Evolutionary conservation across 2,797 vertebrate genomes (phyloP), one percentile per base, ranked within the genome.

Genomic region (Furcifer pardalis): DNA sequence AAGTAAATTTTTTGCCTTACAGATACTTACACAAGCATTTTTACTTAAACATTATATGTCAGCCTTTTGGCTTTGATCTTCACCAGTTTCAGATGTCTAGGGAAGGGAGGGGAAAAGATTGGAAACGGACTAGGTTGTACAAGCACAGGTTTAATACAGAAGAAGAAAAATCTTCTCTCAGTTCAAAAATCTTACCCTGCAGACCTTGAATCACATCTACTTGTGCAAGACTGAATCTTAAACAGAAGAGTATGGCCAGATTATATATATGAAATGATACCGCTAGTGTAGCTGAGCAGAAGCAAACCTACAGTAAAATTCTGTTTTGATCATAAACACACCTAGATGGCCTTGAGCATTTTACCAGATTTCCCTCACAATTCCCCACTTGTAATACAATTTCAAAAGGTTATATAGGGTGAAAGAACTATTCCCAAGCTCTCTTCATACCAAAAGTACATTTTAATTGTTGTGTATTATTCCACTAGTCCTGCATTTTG

Each of bases 21-120:
- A 95, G 94, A 94, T 95, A 95, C 95, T 95, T 95, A 92, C 1
- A 88, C 80, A 91, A 91, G 90, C 91, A 72, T 91, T 92, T 95
- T 94, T 93, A 91, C 94, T 95, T 94, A 91, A 93, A 90, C 91
- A 92, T 94, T 85, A 87, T 92, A 94, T 88, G 91, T 94, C 90
- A 93, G 89, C 77, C 71, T 88, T 87, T 93, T 77, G 63, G 74
- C 92, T 95, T 95, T 94, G 92, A 95, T 95, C 84, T 1, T 94
- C 80, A 79, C 84, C 90, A 49, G 79, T 90, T 94, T 93, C 84
- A 91, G 69, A 83, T 87, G 88, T 88, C 90, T 87, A 86, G 85
- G 15, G 56, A 74, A 49, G 77, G 23, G 6, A 88, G 19, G 52
- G 52, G 89, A 88, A 40, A 80, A 62, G 27, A 80, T 30, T 77